phyloP scores from a whole-genome alignment of 2,113 vertebrate species.

The Dicrurus megarhynchus region DNA sequence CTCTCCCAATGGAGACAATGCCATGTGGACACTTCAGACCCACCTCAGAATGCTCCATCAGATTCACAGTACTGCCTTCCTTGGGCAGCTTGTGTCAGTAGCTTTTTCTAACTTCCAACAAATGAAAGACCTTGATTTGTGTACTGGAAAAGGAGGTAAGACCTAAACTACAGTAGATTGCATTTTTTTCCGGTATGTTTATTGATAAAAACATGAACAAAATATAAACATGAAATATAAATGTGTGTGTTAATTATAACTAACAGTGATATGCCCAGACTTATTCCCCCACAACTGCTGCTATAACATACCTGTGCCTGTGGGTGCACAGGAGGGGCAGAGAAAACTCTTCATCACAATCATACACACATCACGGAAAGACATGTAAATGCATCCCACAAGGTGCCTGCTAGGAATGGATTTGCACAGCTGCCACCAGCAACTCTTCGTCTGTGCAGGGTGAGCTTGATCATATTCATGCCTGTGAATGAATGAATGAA shows the following conservation, averaged over 20 bases:
- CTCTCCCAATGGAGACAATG: accelerated
- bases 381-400: background rate
- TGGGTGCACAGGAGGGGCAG: background rate
- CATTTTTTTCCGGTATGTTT: background rate
- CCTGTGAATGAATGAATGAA: background rate
- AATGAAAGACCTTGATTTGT: background rate
- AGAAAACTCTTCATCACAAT: background rate
- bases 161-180: background rate
- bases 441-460: background rate
- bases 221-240: background rate
- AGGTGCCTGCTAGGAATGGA: background rate
- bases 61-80: background rate
- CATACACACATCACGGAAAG: background rate
- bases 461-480: background rate
- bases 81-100: background rate
- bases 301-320: background rate
- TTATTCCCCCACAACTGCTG: background rate
- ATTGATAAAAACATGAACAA: background rate
- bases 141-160: background rate
- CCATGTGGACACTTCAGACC: background rate
- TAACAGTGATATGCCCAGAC: background rate
- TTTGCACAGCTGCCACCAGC: background rate
- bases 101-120: background rate
- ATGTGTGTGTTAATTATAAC: background rate
- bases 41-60: background rate